phyloP scores from a whole-genome alignment of 2,797 vertebrate species.

The Buceros bicornis region DNA sequence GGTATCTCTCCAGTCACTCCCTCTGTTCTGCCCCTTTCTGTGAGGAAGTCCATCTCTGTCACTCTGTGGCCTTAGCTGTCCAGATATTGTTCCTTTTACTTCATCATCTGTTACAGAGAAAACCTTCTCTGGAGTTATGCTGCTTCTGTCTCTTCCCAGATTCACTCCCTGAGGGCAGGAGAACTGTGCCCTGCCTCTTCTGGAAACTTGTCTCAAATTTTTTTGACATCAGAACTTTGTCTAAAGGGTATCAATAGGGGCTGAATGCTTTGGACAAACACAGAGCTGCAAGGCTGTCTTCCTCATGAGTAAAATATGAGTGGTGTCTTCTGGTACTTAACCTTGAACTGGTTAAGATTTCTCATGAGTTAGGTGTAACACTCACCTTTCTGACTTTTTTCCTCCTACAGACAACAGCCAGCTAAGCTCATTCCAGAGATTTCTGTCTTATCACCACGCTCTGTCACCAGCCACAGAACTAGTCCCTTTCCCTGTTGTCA shows the following conservation, averaged over 20 bases:
- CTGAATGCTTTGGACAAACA: neutral
- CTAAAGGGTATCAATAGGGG: neutral
- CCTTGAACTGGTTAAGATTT: neutral
- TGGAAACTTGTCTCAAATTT: neutral
- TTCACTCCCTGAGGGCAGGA: neutral
- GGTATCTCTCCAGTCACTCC: neutral
- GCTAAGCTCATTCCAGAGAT: constrained; percentile 41
- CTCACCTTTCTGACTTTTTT: neutral
- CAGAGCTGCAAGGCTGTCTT: neutral
- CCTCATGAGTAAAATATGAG: neutral
- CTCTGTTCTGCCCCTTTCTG: neutral
- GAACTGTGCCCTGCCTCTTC: neutral
- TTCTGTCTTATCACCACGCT: constrained; percentile 46
- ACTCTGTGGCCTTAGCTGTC: neutral
- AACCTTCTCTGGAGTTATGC: neutral
- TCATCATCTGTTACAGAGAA: neutral
- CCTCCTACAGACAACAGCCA: neutral
- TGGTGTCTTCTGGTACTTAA: neutral
- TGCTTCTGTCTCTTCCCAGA: neutral
- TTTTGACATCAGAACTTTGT: neutral
- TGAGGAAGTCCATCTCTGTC: neutral
- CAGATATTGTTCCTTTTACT: neutral
- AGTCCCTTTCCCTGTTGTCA: neutral
- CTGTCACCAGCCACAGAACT: neutral
- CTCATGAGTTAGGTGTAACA: neutral